Evolutionary conservation across 2,888 invertebrate genomes (phyloP).

Genomic region (Masnerella sp.): DNA sequence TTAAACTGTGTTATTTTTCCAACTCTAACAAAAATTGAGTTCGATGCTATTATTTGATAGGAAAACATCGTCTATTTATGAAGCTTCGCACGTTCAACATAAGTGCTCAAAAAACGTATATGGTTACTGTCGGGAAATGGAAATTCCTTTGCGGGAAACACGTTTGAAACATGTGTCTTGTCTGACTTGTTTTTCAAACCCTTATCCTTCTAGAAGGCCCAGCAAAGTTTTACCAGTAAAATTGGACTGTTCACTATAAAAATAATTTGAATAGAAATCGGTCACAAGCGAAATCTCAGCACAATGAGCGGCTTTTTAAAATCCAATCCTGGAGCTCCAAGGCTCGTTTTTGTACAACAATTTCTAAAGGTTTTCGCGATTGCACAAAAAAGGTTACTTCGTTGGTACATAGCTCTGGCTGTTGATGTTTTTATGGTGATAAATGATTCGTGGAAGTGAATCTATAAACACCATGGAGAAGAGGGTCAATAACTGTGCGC

Average conservation of each 20-base stretch:
- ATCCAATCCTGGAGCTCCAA: background rate
- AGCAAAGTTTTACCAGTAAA: too few species aligned
- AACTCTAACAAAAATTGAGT: too few species aligned
- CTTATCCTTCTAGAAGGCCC: background rate
- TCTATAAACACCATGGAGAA: conserved; percentile 46
- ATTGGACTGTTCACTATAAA: too few species aligned
- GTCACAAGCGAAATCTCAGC: too few species aligned
- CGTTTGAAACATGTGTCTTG: conserved; percentile 5
- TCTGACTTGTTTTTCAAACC: background rate
- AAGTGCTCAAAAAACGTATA: background rate
- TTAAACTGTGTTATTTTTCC: too few species aligned
- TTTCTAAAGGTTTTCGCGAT: conserved; percentile 16
- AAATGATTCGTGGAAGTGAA: conserved; percentile 51
- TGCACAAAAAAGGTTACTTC: conserved; percentile 3
- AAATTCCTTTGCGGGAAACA: conserved; percentile 8
- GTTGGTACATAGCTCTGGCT: conserved; percentile 6
- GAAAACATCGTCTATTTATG: too few species aligned
- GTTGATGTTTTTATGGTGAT: conserved; percentile 33
- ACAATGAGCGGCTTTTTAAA: too few species aligned
- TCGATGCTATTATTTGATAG: too few species aligned
- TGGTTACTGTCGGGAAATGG: background rate
- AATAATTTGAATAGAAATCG: too few species aligned
- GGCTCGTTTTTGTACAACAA: background rate
- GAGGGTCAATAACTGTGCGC: conserved; percentile 50
- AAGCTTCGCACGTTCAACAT: too few species aligned